These are phyloP conservation scores for Limenitis camilla DNA, from an alignment of 2,888 invertebrate genomes.

Conservation along the genomic window DNA sequence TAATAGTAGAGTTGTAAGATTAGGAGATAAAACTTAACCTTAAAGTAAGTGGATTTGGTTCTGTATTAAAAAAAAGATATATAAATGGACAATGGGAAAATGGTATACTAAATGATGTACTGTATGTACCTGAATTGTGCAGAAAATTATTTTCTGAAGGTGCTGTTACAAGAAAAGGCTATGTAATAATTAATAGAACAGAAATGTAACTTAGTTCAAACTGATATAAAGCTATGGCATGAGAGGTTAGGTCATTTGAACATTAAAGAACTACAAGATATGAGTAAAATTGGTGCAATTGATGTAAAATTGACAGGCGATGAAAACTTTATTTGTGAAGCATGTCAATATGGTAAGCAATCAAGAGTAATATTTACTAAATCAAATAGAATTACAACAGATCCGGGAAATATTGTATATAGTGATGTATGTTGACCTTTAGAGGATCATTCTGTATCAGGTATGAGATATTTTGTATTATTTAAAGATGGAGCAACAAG, in stretches of 20 bases:
- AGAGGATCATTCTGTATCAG: slow-evolving; percentile 7
- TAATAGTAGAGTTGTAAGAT: slow-evolving; percentile 13
- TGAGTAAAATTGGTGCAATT: slow-evolving; percentile 11
- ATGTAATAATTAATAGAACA: too few relatives aligned
- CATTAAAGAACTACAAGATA: slow-evolving; percentile 13
- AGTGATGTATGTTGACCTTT: slow-evolving; percentile 19
- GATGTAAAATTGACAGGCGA: slow-evolving; percentile 7
- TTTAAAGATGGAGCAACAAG: slow-evolving; percentile 16
- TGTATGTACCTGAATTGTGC: slow-evolving; percentile 21
- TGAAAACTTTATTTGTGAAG: slow-evolving; percentile 12
- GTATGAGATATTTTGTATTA: slow-evolving; percentile 19
- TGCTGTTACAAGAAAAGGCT: slow-evolving; percentile 7
- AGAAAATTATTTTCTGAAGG: slow-evolving; percentile 23
- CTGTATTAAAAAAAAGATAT: slow-evolving; percentile 24
- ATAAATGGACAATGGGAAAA: slow-evolving; percentile 28
- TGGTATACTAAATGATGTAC: slow-evolving; percentile 18
- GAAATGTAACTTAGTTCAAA: slow-evolving; percentile 22
- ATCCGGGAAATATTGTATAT: slow-evolving; percentile 13
- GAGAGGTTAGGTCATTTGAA: slow-evolving; percentile 20
- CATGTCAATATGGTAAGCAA: slow-evolving; percentile 16
- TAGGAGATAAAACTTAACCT: slow-evolving; percentile 27
- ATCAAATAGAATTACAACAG: slow-evolving; percentile 5
- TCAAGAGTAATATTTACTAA: slow-evolving; percentile 1
- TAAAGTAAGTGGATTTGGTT: slow-evolving; percentile 28
- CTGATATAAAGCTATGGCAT: slow-evolving; percentile 21